These are phyloP conservation scores for Megalops atlanticus DNA, from an alignment of 2,113 vertebrate species.

Conservation along the genomic window DNA sequence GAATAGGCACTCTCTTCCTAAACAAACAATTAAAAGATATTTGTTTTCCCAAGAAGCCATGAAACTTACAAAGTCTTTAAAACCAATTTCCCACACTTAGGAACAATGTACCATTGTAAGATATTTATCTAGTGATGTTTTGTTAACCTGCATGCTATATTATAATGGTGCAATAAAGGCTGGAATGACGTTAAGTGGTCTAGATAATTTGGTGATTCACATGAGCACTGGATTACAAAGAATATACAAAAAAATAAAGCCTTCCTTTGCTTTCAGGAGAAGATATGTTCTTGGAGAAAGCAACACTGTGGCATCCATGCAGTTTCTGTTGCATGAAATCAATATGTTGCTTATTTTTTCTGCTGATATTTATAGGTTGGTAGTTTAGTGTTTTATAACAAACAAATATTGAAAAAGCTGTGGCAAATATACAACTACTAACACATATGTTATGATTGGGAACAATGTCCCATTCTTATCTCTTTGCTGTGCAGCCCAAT, in stretches of 20 bases:
- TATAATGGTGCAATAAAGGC: slow-evolving; percentile 1
- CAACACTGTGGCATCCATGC: background rate
- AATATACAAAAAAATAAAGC: background rate
- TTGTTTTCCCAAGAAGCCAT: slow-evolving; percentile 11
- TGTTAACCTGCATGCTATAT: background rate
- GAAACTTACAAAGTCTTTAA: background rate
- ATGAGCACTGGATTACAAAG: background rate
- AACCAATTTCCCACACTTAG: background rate
- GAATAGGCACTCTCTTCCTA: background rate
- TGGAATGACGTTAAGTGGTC: slow-evolving; percentile 4
- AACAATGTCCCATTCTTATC: slow-evolving; percentile 37
- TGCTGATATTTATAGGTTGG: background rate
- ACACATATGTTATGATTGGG: slow-evolving; percentile 39
- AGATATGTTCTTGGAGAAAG: background rate
- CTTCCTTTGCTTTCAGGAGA: background rate
- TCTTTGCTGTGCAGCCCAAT: slow-evolving; percentile 36
- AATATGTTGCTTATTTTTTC: background rate
- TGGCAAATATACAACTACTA: slow-evolving; percentile 30
- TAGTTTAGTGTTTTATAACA: slow-evolving; percentile 12
- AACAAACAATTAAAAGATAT: slow-evolving; percentile 18
- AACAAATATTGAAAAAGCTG: background rate
- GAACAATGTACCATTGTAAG: slow-evolving; percentile 1
- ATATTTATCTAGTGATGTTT: background rate
- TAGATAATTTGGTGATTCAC: background rate
- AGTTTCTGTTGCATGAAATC: background rate